These are phyloP conservation scores for Polydesmus complanatus DNA, from an alignment of 2,888 invertebrate species.

Conservation along the genomic window DNA sequence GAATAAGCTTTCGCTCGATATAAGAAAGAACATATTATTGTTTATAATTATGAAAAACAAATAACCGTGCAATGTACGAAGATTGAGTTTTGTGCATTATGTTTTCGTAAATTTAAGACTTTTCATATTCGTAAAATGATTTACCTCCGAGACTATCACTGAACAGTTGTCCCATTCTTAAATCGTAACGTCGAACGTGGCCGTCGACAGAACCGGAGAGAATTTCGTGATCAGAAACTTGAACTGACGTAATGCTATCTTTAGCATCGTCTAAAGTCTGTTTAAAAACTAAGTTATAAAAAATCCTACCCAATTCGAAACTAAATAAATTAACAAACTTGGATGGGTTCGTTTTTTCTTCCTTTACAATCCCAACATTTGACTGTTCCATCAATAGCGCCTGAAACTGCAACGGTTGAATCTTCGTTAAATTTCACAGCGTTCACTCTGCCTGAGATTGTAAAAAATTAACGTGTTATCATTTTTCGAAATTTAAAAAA, in stretches of 20 bases:
- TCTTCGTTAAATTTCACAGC: conserved; percentile 87
- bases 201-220: conserved; percentile 80
- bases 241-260: conserved; percentile 53
- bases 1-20: no score
- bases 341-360: conserved; percentile 53
- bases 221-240: conserved; percentile 76
- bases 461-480: conserved; percentile 3
- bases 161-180: conserved; percentile 67
- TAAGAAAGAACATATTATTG: no score
- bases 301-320: not conserved
- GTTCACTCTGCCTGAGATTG: conserved; percentile 52
- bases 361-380: conserved; percentile 75
- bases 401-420: conserved; percentile 79
- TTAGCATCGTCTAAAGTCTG: conserved; percentile 72
- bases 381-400: conserved; percentile 82
- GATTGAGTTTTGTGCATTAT: not conserved
- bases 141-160: conserved; percentile 71
- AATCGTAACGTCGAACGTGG: conserved; percentile 73
- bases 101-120: not conserved
- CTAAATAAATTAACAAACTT: conserved; percentile 34
- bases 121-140: conserved; percentile 10
- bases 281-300: conserved; percentile 19
- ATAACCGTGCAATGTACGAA: no score
- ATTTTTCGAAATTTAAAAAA: not conserved
- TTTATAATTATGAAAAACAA: no score